phyloP scores from a whole-genome alignment of 2,113 vertebrate genomes.

The Synchiropus splendidus region DNA sequence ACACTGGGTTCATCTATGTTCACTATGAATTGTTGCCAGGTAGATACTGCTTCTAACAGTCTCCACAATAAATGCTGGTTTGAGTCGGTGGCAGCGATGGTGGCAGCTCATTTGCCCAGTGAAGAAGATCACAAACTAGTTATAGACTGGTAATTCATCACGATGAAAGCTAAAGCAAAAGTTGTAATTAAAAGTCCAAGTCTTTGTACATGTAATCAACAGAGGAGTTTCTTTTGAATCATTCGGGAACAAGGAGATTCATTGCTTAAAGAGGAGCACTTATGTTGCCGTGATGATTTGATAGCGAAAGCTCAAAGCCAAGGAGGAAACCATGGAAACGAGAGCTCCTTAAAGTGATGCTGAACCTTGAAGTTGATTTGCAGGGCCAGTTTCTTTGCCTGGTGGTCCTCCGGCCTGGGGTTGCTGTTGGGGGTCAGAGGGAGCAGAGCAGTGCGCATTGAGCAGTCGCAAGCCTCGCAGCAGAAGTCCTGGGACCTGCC shows the following conservation, averaged over 20 bases:
- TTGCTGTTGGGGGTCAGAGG: slow-evolving; percentile 75
- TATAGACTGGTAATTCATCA: too few relatives aligned
- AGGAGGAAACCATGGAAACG: background rate
- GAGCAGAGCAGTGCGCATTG: slow-evolving; percentile 80
- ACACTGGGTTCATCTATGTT: too few relatives aligned
- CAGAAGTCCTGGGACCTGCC: slow-evolving; percentile 89
- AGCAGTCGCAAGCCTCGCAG: slow-evolving; percentile 82
- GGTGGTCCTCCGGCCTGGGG: slow-evolving; percentile 75
- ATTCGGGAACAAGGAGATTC: background rate
- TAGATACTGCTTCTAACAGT: too few relatives aligned
- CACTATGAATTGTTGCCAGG: too few relatives aligned
- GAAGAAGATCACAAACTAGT: too few relatives aligned
- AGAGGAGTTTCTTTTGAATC: background rate
- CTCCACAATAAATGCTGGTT: too few relatives aligned
- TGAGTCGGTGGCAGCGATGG: too few relatives aligned
- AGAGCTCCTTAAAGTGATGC: background rate
- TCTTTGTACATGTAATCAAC: too few relatives aligned
- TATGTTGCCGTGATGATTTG: background rate
- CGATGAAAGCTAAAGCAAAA: too few relatives aligned
- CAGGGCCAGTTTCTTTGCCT: slow-evolving; percentile 84
- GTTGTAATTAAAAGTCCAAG: too few relatives aligned
- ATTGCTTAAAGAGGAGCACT: background rate
- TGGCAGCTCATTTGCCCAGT: too few relatives aligned
- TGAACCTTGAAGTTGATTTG: slow-evolving; percentile 96
- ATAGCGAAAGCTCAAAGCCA: background rate